Percentiles rank a stretch among this genome's conserved stretches.
Evolutionary conservation across 2,888 invertebrate species (phyloP).

Genomic region (Stenurella melanura): DNA sequence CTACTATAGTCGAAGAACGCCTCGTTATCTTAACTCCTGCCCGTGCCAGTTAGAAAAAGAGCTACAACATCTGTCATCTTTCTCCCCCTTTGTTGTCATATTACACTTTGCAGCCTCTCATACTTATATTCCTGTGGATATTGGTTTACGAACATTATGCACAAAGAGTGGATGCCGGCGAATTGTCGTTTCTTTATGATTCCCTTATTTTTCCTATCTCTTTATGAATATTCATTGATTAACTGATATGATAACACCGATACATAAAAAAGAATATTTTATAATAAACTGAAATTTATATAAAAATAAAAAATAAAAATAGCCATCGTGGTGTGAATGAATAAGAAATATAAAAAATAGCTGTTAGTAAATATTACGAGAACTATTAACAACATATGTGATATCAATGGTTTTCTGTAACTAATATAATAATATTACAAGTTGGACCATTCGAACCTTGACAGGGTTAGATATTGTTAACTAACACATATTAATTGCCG

Average conservation of each 20-base stretch:
- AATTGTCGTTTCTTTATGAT: too few relatives aligned
- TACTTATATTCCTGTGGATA: too few relatives aligned
- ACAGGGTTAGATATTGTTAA: slow-evolving; percentile 28
- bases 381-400: slow-evolving; percentile 20
- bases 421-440: slow-evolving; percentile 20
- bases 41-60: too few relatives aligned
- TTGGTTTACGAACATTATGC: too few relatives aligned
- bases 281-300: background rate
- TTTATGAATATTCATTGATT: background rate
- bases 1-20: too few relatives aligned
- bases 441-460: slow-evolving; percentile 24
- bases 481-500: slow-evolving; percentile 20
- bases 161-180: too few relatives aligned
- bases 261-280: background rate
- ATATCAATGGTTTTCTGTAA: slow-evolving; percentile 22
- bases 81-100: too few relatives aligned
- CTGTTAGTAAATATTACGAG: slow-evolving; percentile 9
- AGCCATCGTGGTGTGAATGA: background rate
- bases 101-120: too few relatives aligned
- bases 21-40: too few relatives aligned
- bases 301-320: background rate
- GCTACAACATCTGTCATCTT: too few relatives aligned
- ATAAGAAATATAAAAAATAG: background rate
- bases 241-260: background rate
- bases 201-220: background rate